phyloP scores from a whole-genome alignment of 2,888 invertebrate species.

The Horisme vitalbata region DNA sequence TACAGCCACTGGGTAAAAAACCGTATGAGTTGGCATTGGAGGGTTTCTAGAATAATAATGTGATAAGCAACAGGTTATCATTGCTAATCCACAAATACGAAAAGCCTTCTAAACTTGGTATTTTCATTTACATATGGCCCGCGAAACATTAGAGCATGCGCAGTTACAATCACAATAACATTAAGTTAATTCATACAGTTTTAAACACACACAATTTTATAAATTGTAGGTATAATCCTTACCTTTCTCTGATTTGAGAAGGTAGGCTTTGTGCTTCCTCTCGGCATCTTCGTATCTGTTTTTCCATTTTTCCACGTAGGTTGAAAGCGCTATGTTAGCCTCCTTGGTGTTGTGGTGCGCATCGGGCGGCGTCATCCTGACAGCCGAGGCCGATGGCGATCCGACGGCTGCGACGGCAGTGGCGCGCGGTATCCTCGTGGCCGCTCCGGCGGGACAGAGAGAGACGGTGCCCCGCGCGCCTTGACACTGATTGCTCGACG shows the following conservation, averaged over 20 bases:
- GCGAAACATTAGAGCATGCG: conserved; percentile 65
- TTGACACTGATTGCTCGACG: conserved; percentile 79
- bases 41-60: conserved; percentile 66
- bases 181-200: conserved; percentile 4
- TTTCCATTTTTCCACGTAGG: conserved; percentile 85
- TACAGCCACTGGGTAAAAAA: conserved; percentile 21
- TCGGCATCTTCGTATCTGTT: conserved; percentile 88
- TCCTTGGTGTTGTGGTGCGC: conserved; percentile 76
- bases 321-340: conserved; percentile 74
- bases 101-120: conserved; percentile 65
- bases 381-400: conserved; percentile 63
- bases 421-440: conserved; percentile 79
- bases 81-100: conserved; percentile 74
- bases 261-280: conserved; percentile 85
- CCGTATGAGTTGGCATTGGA: conserved; percentile 49
- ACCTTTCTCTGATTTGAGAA: conserved; percentile 88
- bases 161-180: conserved; percentile 44
- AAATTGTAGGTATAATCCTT: conserved; percentile 53
- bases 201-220: conserved; percentile 18
- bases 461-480: conserved; percentile 74
- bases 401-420: conserved; percentile 48
- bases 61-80: conserved; percentile 75
- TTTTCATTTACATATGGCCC: conserved; percentile 69
- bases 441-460: conserved; percentile 64
- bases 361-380: conserved; percentile 78